Percentiles rank a stretch among this genome's conserved stretches.
Conservation (phyloP, 1,140 invertebrate genomes). For the Metopolophium dirhodum region DNA sequence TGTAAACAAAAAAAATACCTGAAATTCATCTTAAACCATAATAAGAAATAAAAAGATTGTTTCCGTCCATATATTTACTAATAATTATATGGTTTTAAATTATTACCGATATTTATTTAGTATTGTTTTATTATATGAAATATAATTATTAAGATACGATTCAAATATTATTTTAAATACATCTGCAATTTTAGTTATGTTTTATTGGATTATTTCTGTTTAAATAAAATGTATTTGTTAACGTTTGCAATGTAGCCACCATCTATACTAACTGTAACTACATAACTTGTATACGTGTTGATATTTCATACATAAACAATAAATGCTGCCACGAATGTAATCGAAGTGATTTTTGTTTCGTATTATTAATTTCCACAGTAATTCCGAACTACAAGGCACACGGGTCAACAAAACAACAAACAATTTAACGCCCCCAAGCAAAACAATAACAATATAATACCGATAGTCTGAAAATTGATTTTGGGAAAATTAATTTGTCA, state of each 20-base stretch:
- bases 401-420: neutral
- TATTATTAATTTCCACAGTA: neutral
- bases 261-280: neutral
- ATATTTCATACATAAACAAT: neutral
- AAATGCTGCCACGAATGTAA: neutral
- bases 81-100: no score
- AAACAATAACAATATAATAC: constrained; percentile 24
- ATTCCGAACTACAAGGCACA: neutral
- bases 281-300: neutral
- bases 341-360: neutral
- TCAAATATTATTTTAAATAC: neutral
- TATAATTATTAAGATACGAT: neutral
- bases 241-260: neutral
- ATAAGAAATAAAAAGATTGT: neutral
- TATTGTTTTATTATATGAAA: neutral
- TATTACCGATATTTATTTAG: neutral
- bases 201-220: neutral
- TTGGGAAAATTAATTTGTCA: neutral
- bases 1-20: neutral
- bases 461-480: neutral
- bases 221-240: neutral
- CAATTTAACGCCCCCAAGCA: neutral
- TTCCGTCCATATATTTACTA: neutral
- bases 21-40: neutral
- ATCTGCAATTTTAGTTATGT: neutral